Conservation (phyloP, 37 sponge, comb jelly and placozoan species). For the Halichondria panicea region DNA sequence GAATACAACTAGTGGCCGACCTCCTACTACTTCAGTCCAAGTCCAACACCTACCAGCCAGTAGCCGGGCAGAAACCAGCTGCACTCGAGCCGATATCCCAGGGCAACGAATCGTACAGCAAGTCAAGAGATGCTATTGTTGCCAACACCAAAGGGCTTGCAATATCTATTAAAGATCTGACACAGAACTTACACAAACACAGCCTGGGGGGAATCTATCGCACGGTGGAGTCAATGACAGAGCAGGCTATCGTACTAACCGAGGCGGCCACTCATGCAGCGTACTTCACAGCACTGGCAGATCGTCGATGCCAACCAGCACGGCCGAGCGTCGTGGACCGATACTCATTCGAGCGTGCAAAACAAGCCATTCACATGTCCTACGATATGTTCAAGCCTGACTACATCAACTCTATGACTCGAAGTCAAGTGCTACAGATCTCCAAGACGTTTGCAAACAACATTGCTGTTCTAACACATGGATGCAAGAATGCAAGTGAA, state of each 20-base stretch:
- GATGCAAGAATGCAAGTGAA: slow-evolving; percentile 55
- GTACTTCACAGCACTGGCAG: slow-evolving; percentile 58
- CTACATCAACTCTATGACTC: slow-evolving; percentile 22
- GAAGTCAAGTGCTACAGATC: slow-evolving; percentile 45
- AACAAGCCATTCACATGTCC: slow-evolving; percentile 37
- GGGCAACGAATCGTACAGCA: slow-evolving; percentile 31
- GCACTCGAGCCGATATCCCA: slow-evolving; percentile 56
- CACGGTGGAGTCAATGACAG: slow-evolving; percentile 28
- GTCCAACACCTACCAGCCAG: no score
- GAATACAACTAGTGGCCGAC: slow-evolving; percentile 70
- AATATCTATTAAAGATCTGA: slow-evolving; percentile 50
- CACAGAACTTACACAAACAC: slow-evolving; percentile 23
- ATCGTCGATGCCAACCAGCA: slow-evolving; percentile 37
- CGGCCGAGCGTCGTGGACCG: slow-evolving; percentile 48
- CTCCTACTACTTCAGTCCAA: slow-evolving; percentile 3
- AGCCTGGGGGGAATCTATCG: slow-evolving; percentile 13
- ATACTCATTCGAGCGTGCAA: slow-evolving; percentile 62
- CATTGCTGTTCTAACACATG: slow-evolving; percentile 50
- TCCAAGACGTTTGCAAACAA: slow-evolving; percentile 69
- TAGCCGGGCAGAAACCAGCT: slow-evolving; percentile 11
- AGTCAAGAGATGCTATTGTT: slow-evolving; percentile 62
- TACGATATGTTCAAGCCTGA: slow-evolving; percentile 60
- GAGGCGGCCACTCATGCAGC: slow-evolving; percentile 84
- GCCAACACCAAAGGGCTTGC: slow-evolving; percentile 73
- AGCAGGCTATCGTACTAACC: slow-evolving; percentile 65